Base-by-base conservation (phyloP, 1,140 invertebrate species). In the Drosophila grimshawi region DNA sequence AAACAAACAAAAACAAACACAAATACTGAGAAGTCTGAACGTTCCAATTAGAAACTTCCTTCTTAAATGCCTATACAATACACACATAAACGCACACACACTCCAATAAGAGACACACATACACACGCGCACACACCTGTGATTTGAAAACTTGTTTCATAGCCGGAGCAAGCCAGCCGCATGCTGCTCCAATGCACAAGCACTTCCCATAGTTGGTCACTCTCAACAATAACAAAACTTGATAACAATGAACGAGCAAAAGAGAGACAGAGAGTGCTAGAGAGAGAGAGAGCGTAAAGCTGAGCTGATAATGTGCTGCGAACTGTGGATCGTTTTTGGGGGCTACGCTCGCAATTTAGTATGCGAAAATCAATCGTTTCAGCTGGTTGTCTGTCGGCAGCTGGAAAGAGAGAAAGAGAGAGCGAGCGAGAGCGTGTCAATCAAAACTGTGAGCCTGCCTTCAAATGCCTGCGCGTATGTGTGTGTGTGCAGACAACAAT, bases 311-410 rank as follows among this genome's bases (percentile, higher is more conserved):
- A 88, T 88, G 77, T 37, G 61, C 62, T 76, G 67, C 76, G 59
- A 75, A 29, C 39, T 43, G 19, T 19, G 10, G 39, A 10, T 68
- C 35, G 32, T 60, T 72, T 59, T 78, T 60, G 48, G 45, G 61
- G 59, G 62, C 64, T 53, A 55, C 65, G 69, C 73, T 88, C 63
- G 69, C 69, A 64, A 71, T 89, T 88, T 75, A 88, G 83, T 88
- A 69, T 35, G 85, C 83, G 61, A 88, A 89, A 85, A 90, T 85
- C 86, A 90, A 89, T 90, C 75, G 81, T 64, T 67, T 85, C 69
- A 64, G 67, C 10, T 74, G 85, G 86, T 85, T 72, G 82, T 70
- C 59, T 72, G 82, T 70, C 59, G 71, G 71, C 56, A 48, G 48
- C 29, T 30, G 19, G 39, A 56, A n/a, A 43, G 39, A n/a, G 3